Percentiles rank a stretch among this genome's conserved stretches.
Conservation (phyloP, 2,113 vertebrate genomes). For the Tachysurus vachellii region DNA sequence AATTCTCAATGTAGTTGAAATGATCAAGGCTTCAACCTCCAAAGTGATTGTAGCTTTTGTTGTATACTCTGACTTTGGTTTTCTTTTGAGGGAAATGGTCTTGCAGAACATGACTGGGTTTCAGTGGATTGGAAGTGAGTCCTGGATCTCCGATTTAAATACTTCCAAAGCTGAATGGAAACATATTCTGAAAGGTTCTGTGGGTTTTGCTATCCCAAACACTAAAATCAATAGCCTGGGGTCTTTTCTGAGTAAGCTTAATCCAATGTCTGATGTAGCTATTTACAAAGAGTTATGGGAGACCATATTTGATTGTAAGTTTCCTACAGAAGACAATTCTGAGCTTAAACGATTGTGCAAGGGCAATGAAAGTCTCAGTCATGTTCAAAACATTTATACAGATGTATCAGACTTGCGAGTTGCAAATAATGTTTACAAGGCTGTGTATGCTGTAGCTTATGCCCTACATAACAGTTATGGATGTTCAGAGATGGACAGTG, state of each 20-base stretch:
- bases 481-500: slow-evolving; percentile 35
- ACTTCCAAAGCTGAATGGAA: slow-evolving; percentile 55
- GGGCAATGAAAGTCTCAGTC: slow-evolving; percentile 51
- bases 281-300: slow-evolving; percentile 59
- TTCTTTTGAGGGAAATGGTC: slow-evolving; percentile 56
- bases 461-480: slow-evolving; percentile 16
- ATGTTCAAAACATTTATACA: slow-evolving; percentile 64
- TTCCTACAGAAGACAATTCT: slow-evolving; percentile 49
- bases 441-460: slow-evolving; percentile 70
- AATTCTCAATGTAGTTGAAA: slow-evolving; percentile 62
- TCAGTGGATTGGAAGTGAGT: slow-evolving; percentile 31
- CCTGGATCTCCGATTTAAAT: slow-evolving; percentile 61
- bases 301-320: slow-evolving; percentile 54
- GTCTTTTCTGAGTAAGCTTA: slow-evolving; percentile 53
- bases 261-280: slow-evolving; percentile 28
- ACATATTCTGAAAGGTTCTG: slow-evolving; percentile 54
- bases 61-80: slow-evolving; percentile 59
- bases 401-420: slow-evolving; percentile 70
- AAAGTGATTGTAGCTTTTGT: slow-evolving; percentile 73
- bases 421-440: slow-evolving; percentile 73
- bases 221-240: slow-evolving; percentile 54
- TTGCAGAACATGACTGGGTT: slow-evolving; percentile 30
- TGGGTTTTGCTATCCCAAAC: slow-evolving; percentile 62
- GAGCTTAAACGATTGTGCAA: slow-evolving; percentile 35
- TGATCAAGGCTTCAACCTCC: slow-evolving; percentile 68